Conservation (phyloP, 1,140 invertebrate genomes). For the Geopemphigus sp. region DNA sequence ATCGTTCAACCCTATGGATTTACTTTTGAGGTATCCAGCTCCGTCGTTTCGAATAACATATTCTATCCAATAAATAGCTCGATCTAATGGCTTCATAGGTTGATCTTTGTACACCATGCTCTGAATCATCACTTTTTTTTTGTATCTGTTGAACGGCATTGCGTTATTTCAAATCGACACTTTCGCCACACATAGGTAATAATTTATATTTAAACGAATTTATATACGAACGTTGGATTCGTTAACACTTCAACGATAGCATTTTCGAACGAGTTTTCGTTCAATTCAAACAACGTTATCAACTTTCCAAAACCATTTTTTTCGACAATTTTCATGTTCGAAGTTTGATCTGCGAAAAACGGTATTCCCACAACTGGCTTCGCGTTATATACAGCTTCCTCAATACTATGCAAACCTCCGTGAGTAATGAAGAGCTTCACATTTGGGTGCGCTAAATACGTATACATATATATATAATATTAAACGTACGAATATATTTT, state of each 20-base stretch:
- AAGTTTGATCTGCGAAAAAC: slow-evolving; percentile 55
- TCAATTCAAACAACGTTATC: slow-evolving; percentile 12
- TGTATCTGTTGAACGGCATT: no score
- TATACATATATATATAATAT: neutral
- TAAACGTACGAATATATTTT: no score
- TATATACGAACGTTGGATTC: slow-evolving; percentile 11
- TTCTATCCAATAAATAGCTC: slow-evolving; percentile 61
- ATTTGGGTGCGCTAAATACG: slow-evolving; percentile 59
- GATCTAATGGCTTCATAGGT: slow-evolving; percentile 53
- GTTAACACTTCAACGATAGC: slow-evolving; percentile 18
- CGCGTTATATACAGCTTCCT: slow-evolving; percentile 61
- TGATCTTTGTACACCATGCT: no score
- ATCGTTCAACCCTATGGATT: slow-evolving; percentile 51
- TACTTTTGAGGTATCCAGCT: slow-evolving; percentile 52
- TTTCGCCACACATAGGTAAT: no score
- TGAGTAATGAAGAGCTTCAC: slow-evolving; percentile 63
- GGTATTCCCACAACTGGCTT: slow-evolving; percentile 61
- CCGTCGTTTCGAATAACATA: slow-evolving; percentile 61
- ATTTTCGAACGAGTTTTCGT: slow-evolving; percentile 24
- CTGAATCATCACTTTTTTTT: no score
- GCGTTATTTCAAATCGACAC: no score
- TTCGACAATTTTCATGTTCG: slow-evolving; percentile 54
- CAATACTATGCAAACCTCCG: slow-evolving; percentile 62
- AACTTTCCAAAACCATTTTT: slow-evolving; percentile 53
- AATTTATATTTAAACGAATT: neutral